Evolutionary conservation across 2,113 vertebrate genomes (phyloP).

Genomic region (Neoarius graeffei): DNA sequence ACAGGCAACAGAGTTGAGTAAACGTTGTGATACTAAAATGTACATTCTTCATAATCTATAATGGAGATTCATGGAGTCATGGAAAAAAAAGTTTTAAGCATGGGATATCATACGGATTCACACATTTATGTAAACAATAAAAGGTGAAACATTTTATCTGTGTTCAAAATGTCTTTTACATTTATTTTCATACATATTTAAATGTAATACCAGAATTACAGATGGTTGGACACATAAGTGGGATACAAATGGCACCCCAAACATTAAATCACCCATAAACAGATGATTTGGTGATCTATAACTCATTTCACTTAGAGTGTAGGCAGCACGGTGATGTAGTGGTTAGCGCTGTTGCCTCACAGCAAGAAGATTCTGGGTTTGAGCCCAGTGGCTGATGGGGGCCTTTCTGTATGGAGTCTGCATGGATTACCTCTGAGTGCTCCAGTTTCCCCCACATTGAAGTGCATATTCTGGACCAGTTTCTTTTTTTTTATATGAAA

Average conservation of each 20-base stretch:
- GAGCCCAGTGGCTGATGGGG: no score
- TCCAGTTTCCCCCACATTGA: no score
- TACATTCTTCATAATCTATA: neutral
- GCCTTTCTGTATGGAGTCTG: no score
- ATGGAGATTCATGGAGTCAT: neutral
- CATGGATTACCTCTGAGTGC: no score
- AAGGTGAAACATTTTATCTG: neutral
- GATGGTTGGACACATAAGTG: neutral
- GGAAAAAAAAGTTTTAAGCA: neutral
- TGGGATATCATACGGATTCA: neutral
- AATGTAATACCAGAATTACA: no score
- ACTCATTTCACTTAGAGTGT: neutral
- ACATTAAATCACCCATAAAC: neutral
- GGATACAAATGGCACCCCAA: neutral
- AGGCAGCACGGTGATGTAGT: no score
- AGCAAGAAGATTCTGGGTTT: no score
- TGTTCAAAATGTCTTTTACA: no score
- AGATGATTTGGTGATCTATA: neutral
- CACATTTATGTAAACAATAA: neutral
- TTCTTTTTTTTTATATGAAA: no score
- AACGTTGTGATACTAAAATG: neutral
- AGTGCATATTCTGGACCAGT: no score
- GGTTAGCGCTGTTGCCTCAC: no score
- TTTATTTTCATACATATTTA: neutral
- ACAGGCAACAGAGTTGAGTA: neutral